These are phyloP conservation scores for Poecilia picta DNA, from an alignment of 2,797 vertebrate genomes.

Conservation along the genomic window DNA sequence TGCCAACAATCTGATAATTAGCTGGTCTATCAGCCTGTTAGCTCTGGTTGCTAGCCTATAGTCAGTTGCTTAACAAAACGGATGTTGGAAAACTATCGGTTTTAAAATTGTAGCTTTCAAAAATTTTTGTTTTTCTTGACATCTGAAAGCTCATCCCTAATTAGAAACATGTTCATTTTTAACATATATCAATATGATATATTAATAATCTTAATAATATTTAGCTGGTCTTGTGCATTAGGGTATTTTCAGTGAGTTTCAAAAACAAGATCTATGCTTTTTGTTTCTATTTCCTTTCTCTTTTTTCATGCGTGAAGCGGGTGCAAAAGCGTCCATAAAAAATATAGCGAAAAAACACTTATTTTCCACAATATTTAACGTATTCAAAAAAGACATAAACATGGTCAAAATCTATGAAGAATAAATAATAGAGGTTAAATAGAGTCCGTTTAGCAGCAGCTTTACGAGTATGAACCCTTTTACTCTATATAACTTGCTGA, in stretches of 20 bases:
- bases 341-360: not conserved
- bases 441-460: too few relatives aligned
- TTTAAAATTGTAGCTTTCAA: not conserved
- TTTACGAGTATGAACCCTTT: not conserved
- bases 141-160: not conserved
- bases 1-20: not conserved
- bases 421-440: not conserved
- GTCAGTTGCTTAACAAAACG: not conserved
- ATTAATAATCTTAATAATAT: too few relatives aligned
- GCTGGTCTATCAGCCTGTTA: not conserved
- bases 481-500: too few relatives aligned
- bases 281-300: not conserved
- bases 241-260: not conserved
- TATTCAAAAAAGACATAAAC: not conserved
- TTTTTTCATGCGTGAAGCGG: not conserved
- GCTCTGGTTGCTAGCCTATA: not conserved
- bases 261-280: not conserved
- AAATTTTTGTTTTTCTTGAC: not conserved
- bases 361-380: not conserved
- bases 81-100: too few relatives aligned
- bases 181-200: not conserved
- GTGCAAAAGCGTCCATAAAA: not conserved
- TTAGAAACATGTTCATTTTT: not conserved
- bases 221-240: not conserved
- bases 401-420: not conserved